Conservation (phyloP, 2,113 vertebrate genomes). For the Chamaetylas fuelleborni region DNA sequence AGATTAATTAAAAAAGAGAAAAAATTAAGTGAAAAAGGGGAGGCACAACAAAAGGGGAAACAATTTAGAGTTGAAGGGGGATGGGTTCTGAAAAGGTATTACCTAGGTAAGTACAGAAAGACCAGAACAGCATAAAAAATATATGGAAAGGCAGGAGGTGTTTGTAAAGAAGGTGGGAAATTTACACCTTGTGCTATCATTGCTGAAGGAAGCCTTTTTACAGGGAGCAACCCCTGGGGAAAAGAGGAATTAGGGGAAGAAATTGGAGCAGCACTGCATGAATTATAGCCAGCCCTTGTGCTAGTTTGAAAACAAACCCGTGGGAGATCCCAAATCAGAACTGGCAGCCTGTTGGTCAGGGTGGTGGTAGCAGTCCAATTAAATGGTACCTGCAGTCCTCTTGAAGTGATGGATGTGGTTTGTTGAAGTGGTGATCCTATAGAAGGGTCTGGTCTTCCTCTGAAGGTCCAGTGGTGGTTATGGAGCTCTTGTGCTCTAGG, state of each 20-base stretch:
- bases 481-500: background rate
- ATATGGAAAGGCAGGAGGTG: background rate
- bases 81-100: background rate
- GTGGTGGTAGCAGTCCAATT: background rate
- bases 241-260: background rate
- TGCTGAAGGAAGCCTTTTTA: background rate
- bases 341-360: background rate
- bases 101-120: background rate
- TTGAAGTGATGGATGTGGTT: background rate
- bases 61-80: background rate
- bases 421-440: background rate
- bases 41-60: background rate
- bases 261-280: background rate
- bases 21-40: background rate
- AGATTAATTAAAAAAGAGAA: background rate
- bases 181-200: background rate
- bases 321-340: background rate
- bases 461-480: background rate
- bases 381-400: background rate
- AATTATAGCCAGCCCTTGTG: background rate
- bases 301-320: background rate
- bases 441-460: background rate
- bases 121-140: background rate
- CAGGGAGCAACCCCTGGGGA: background rate
- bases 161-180: background rate